Evolutionary conservation across 2,888 invertebrate genomes (phyloP).

Genomic region (Yponomeuta malinellus): DNA sequence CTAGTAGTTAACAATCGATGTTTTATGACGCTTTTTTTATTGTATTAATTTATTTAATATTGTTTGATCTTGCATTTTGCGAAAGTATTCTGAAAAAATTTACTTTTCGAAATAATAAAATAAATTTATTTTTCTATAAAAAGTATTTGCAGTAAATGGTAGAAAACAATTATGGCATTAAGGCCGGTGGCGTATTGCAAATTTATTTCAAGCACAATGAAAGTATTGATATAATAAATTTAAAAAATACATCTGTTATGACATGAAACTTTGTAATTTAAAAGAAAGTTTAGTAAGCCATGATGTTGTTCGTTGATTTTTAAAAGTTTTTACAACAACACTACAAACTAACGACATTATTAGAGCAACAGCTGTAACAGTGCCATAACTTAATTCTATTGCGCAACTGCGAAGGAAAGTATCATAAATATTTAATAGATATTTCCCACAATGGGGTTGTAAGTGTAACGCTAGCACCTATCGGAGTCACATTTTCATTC

Average conservation of each 20-base stretch:
- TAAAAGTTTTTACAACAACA: background rate
- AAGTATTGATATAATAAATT: no score
- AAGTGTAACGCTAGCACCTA: slow-evolving; percentile 36
- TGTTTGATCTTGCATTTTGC: no score
- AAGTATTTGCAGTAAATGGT: no score
- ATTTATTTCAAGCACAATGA: no score
- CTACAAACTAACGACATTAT: background rate
- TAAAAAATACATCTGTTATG: no score
- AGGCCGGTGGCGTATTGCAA: no score
- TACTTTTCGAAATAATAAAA: no score
- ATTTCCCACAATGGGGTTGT: slow-evolving; percentile 73
- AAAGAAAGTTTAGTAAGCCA: background rate
- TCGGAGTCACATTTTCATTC: slow-evolving; percentile 60
- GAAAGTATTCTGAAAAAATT: no score
- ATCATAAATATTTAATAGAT: slow-evolving; percentile 72
- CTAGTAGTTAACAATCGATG: slow-evolving; percentile 19
- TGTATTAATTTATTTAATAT: slow-evolving; percentile 2
- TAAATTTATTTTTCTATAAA: no score
- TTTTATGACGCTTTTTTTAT: background rate
- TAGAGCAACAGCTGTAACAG: background rate
- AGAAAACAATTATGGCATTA: no score
- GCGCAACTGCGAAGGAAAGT: slow-evolving; percentile 20
- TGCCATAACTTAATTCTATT: background rate
- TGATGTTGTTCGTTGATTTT: background rate
- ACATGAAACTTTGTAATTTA: background rate